These are phyloP conservation scores for Suricata suricatta DNA, from an alignment of 2,113 vertebrate species.

Conservation along the genomic window DNA sequence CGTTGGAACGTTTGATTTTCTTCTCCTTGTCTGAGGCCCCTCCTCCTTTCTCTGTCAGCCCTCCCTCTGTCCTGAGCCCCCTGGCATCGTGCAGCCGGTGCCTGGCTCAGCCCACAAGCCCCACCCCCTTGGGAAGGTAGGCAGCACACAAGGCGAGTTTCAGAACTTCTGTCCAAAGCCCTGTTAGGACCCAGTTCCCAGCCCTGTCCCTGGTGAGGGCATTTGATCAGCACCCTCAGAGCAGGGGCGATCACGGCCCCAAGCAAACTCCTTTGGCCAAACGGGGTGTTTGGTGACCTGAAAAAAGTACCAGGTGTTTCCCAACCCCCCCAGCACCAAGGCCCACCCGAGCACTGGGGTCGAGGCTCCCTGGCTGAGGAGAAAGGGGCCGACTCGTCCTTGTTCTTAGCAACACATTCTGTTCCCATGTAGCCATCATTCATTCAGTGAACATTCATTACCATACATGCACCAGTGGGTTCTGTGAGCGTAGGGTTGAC, in stretches of 20 bases:
- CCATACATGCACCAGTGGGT: neutral
- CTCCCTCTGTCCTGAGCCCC: neutral
- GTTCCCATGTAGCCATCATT: rapidly evolving
- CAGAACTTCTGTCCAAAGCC: neutral
- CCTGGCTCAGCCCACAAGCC: neutral
- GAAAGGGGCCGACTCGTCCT: neutral
- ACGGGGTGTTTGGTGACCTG: neutral
- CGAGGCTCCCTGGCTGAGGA: neutral
- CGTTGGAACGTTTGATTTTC: neutral
- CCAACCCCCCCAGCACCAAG: neutral
- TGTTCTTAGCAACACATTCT: neutral
- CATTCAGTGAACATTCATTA: neutral
- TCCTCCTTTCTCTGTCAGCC: too few relatives aligned
- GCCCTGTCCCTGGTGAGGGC: neutral
- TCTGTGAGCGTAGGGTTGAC: neutral
- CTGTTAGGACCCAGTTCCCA: too few relatives aligned
- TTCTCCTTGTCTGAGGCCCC: neutral
- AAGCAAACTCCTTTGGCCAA: neutral
- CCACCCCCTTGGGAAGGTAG: neutral
- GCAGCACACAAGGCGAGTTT: neutral
- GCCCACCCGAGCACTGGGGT: neutral
- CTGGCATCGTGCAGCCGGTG: neutral
- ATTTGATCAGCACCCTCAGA: neutral
- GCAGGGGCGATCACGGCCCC: neutral
- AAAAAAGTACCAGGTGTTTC: neutral